Percentiles rank a stretch among this genome's conserved stretches.
Conservation (phyloP, 2,797 vertebrate species). For the Rhinichthys osculus region DNA sequence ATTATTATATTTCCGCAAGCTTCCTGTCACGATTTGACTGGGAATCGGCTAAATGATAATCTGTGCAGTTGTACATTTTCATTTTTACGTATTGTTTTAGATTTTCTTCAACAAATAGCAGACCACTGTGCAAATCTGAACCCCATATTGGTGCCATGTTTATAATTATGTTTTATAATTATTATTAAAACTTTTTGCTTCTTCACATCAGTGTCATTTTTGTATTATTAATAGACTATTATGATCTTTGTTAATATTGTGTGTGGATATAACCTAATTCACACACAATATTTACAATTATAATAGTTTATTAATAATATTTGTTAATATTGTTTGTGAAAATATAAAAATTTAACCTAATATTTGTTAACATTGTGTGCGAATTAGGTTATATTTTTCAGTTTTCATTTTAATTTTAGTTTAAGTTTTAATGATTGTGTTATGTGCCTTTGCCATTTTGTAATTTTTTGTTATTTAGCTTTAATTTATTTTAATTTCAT, state of each 20-base stretch:
- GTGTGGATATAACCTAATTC: too few relatives aligned
- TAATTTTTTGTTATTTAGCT: too few relatives aligned
- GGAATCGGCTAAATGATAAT: not conserved
- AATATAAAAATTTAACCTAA: too few relatives aligned
- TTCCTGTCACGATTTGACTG: constrained; percentile 1
- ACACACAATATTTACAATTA: too few relatives aligned
- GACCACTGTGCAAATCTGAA: not conserved
- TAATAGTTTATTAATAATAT: too few relatives aligned
- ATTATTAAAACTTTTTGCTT: not conserved
- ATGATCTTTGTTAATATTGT: not conserved
- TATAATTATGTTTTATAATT: not conserved
- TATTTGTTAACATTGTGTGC: too few relatives aligned
- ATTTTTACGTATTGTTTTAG: not conserved
- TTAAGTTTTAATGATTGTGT: too few relatives aligned
- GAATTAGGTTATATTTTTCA: not conserved
- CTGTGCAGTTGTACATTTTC: not conserved
- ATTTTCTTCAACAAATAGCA: not conserved
- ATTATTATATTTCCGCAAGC: not conserved
- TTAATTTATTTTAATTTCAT: too few relatives aligned
- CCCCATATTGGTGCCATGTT: not conserved
- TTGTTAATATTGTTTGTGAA: too few relatives aligned
- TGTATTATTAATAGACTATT: not conserved
- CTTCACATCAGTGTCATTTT: not conserved
- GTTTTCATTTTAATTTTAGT: too few relatives aligned
- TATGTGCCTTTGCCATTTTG: too few relatives aligned